A percentile compares a stretch with the other conserved stretches of the same genome.
Evolutionary conservation across 2,113 vertebrate species (phyloP).

Genomic region (Anser brachyrhynchus): DNA sequence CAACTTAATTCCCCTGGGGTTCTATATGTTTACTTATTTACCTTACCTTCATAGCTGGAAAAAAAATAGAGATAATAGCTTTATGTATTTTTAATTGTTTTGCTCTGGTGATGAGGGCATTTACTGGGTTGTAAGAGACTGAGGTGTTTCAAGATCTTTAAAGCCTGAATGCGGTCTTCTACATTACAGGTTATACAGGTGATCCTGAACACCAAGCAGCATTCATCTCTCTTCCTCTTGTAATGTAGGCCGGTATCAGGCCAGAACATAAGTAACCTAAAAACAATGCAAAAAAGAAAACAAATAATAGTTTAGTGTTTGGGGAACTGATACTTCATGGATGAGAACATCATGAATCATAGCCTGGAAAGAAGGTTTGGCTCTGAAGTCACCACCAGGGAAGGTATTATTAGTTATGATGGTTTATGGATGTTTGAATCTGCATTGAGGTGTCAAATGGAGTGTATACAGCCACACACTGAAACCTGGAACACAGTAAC

Average conservation of each 20-base stretch:
- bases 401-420: not conserved
- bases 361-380: not conserved
- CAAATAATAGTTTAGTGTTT: not conserved
- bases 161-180: not conserved
- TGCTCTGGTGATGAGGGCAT: not conserved
- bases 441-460: not conserved
- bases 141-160: not conserved
- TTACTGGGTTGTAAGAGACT: not conserved
- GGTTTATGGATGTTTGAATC: not conserved
- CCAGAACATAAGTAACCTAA: not conserved
- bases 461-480: not conserved
- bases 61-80: not conserved
- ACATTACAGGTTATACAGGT: not conserved
- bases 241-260: not conserved
- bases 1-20: not conserved
- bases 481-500: not conserved
- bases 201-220: not conserved
- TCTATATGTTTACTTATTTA: not conserved
- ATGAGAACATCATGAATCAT: not conserved
- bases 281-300: not conserved
- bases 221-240: not conserved
- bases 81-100: not conserved
- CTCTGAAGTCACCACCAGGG: not conserved
- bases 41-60: not conserved
- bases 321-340: not conserved